Conservation (phyloP, 1,140 invertebrate genomes). For the Whitmania pigra region DNA sequence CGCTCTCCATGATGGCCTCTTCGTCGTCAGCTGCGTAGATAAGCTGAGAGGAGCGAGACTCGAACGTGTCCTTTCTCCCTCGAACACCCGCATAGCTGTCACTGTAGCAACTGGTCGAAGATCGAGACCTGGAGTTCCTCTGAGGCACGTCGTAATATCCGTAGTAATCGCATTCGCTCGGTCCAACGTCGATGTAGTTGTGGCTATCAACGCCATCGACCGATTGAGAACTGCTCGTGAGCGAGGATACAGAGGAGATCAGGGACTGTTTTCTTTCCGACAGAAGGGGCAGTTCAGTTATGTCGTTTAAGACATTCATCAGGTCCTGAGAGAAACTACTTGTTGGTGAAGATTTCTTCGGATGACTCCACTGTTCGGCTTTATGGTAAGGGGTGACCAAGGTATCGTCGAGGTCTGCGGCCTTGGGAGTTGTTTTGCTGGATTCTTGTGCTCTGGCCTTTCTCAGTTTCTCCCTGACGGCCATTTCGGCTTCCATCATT, state of each 20-base stretch:
- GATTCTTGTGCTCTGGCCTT: background rate
- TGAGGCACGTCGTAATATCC: too few species aligned
- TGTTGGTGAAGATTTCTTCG: background rate
- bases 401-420: too few species aligned
- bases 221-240: background rate
- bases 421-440: background rate
- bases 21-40: constrained; percentile 34
- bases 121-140: background rate
- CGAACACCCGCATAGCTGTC: constrained; percentile 33
- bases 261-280: background rate
- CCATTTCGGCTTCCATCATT: constrained; percentile 36
- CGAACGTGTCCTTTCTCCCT: constrained; percentile 34
- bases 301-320: constrained; percentile 1
- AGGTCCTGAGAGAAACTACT: background rate
- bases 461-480: constrained; percentile 6
- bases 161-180: background rate
- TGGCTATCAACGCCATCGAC: background rate
- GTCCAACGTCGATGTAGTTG: background rate
- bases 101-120: constrained; percentile 29
- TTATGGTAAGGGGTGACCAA: too few species aligned
- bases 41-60: constrained; percentile 27
- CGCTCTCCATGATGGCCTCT: constrained; percentile 28
- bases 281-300: background rate
- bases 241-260: background rate
- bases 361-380: background rate